These are phyloP conservation scores for Polymixis lichenea DNA, from an alignment of 2,888 invertebrate species.

Conservation along the genomic window DNA sequence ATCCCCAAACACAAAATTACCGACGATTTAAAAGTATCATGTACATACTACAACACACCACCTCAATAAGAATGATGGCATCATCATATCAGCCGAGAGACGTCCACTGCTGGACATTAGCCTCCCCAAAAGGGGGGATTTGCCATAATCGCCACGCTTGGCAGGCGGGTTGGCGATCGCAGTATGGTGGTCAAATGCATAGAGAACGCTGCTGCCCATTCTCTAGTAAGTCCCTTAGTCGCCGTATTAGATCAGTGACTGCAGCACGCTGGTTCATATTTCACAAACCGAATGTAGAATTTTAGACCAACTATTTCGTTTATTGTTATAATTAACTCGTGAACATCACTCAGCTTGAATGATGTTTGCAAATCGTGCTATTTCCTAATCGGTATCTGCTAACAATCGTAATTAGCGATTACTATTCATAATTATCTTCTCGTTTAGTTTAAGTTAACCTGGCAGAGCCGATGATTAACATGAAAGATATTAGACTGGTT, in stretches of 20 bases:
- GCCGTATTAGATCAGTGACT: background rate
- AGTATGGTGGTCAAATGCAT: too few relatives aligned
- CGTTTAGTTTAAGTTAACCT: background rate
- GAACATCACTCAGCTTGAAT: slow-evolving; percentile 15
- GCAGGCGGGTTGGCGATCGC: too few relatives aligned
- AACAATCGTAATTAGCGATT: slow-evolving; percentile 15
- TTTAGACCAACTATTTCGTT: slow-evolving; percentile 12
- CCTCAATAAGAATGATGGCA: too few relatives aligned
- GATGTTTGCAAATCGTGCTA: slow-evolving; percentile 22
- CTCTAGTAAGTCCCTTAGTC: too few relatives aligned
- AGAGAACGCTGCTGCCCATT: too few relatives aligned
- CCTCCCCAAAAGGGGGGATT: too few relatives aligned
- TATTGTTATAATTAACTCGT: background rate
- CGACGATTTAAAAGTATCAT: too few relatives aligned
- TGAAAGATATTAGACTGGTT: background rate
- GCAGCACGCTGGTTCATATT: slow-evolving; percentile 9
- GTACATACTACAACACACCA: too few relatives aligned
- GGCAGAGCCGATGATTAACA: background rate
- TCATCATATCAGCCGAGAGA: too few relatives aligned
- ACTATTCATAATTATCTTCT: slow-evolving; percentile 9
- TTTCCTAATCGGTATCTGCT: slow-evolving; percentile 7
- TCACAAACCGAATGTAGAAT: slow-evolving; percentile 27
- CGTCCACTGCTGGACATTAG: too few relatives aligned
- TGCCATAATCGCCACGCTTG: too few relatives aligned
- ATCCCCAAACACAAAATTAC: too few relatives aligned